Conservation (phyloP, 2,113 vertebrate species). For the Lasiurus cinereus region DNA sequence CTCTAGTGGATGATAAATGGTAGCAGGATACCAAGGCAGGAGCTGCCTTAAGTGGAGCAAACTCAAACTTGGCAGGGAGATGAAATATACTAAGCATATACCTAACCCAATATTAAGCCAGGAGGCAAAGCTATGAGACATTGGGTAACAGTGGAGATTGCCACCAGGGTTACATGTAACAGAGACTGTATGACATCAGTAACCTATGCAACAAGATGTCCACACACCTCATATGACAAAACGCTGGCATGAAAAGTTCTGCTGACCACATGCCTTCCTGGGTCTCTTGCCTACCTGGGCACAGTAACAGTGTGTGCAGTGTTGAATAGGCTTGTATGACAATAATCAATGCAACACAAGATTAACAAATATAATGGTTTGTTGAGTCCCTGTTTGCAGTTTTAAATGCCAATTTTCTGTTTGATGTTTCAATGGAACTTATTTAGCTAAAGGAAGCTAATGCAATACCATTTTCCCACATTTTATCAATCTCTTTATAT, state of each 20-base stretch:
- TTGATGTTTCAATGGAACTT: constrained; percentile 4
- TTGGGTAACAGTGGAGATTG: not conserved
- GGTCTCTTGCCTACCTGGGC: not conserved
- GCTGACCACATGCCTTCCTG: not conserved
- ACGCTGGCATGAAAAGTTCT: not conserved
- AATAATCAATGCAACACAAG: not conserved
- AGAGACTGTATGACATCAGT: not conserved
- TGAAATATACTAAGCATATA: constrained; percentile 34
- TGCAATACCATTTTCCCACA: not conserved
- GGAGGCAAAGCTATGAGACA: not conserved
- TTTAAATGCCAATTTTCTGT: constrained; percentile 15
- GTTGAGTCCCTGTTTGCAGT: not conserved
- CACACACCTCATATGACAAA: not conserved
- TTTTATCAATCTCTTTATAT: not conserved
- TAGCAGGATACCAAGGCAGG: not conserved
- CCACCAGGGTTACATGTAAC: not conserved
- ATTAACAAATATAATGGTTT: not conserved
- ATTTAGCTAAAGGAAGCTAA: not conserved
- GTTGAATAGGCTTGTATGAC: not conserved
- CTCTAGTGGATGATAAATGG: constrained; percentile 31
- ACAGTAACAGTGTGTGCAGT: not conserved
- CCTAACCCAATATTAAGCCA: not conserved
- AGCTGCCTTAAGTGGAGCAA: not conserved
- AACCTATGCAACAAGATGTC: not conserved
- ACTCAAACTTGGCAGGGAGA: constrained; percentile 24